Evolutionary conservation across 2,797 vertebrate species (phyloP).

Genomic region (Helicolenus hilgendorfi): DNA sequence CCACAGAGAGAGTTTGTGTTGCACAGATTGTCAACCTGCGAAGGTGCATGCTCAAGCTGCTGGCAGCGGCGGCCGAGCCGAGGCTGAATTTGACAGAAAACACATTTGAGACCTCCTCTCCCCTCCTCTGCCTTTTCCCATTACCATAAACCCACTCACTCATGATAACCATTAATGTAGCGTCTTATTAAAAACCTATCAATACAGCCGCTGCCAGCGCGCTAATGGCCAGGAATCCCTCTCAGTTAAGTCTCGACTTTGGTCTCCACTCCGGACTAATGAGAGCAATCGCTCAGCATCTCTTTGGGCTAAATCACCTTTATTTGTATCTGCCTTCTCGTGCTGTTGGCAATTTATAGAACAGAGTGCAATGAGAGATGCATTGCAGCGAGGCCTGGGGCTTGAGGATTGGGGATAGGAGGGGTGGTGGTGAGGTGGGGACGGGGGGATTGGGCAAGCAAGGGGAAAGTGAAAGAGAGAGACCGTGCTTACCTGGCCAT

Average conservation of each 20-base stretch:
- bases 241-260: constrained; percentile 91
- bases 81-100: constrained; percentile 84
- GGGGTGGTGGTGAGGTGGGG: neutral
- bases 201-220: constrained; percentile 89
- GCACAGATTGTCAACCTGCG: constrained; percentile 56
- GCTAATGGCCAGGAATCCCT: constrained; percentile 92
- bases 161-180: constrained; percentile 92
- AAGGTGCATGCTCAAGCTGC: constrained; percentile 56
- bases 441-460: neutral
- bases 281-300: constrained; percentile 92
- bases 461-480: constrained; percentile 42
- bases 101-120: constrained; percentile 84
- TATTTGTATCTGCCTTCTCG: constrained; percentile 92
- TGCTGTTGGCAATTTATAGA: constrained; percentile 89
- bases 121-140: constrained; percentile 86
- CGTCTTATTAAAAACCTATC: constrained; percentile 94
- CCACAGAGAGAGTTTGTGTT: constrained; percentile 50
- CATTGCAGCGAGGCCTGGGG: constrained; percentile 79
- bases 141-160: constrained; percentile 92
- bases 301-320: constrained; percentile 94
- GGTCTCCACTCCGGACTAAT: constrained; percentile 92
- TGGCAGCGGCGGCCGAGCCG: constrained; percentile 41
- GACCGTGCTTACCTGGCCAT: constrained; percentile 67
- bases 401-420: constrained; percentile 45
- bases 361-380: constrained; percentile 81